phyloP scores from a whole-genome alignment of 2,113 vertebrate genomes.

The Ptilonorhynchus violaceus region DNA sequence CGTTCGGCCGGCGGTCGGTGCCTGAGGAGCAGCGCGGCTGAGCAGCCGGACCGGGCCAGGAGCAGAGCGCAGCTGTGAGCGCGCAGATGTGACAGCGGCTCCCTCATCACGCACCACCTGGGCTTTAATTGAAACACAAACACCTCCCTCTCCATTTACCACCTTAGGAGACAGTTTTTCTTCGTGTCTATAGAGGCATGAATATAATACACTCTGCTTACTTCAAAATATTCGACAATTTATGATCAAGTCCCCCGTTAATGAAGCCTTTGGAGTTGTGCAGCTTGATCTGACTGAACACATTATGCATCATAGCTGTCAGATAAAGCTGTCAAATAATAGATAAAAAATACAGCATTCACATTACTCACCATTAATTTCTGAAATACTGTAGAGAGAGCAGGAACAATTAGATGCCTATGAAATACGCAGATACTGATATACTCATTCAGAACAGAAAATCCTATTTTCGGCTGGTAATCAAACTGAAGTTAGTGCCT shows the following conservation, averaged over 20 bases:
- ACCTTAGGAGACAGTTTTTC: background rate
- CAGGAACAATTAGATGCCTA: background rate
- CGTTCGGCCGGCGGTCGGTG: background rate
- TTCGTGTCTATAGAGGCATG: rapidly evolving
- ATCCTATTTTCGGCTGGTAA: background rate
- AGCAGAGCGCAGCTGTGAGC: background rate
- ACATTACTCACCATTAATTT: background rate
- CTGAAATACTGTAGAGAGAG: background rate
- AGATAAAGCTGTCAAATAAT: background rate
- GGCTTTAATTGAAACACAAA: background rate
- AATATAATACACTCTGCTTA: background rate
- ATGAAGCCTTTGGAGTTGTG: background rate
- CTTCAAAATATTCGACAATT: background rate
- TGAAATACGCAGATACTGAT: background rate
- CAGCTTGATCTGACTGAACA: background rate
- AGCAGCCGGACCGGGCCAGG: background rate
- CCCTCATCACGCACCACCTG: background rate
- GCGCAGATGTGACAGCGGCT: background rate
- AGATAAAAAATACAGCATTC: background rate
- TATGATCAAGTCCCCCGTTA: background rate
- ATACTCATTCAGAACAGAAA: background rate
- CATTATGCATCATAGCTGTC: background rate
- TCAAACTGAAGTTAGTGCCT: background rate
- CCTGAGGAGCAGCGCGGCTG: background rate
- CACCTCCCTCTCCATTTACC: background rate